Evolutionary conservation across 2,888 invertebrate genomes (phyloP).

Genomic region (Seira musarum): DNA sequence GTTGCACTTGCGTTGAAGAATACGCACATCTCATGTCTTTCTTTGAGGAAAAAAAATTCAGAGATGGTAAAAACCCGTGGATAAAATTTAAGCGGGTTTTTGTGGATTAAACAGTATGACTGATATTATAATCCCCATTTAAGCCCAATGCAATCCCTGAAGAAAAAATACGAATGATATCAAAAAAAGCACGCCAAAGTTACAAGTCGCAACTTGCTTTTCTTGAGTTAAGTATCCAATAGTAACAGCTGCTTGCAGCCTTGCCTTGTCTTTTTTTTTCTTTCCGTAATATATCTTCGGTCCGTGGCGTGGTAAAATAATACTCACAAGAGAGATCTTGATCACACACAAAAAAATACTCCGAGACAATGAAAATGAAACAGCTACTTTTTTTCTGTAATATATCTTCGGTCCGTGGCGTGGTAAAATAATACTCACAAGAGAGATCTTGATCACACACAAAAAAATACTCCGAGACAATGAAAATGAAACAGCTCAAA

Average conservation of each 20-base stretch:
- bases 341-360: too few relatives aligned
- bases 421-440: constrained; percentile 50
- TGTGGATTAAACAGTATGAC: too few relatives aligned
- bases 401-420: constrained; percentile 32
- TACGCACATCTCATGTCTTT: too few relatives aligned
- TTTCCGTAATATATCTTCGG: constrained; percentile 40
- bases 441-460: constrained; percentile 52
- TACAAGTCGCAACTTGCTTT: background rate
- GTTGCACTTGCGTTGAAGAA: too few relatives aligned
- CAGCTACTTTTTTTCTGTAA: too few relatives aligned
- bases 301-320: constrained; percentile 38
- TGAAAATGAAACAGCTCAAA: too few relatives aligned
- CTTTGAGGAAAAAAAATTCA: too few relatives aligned
- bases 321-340: constrained; percentile 52
- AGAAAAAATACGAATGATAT: constrained; percentile 10
- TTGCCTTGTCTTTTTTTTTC: constrained; percentile 14
- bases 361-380: too few relatives aligned
- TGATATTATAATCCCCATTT: background rate
- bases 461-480: too few relatives aligned
- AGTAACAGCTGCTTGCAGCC: constrained; percentile 38
- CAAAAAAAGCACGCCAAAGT: constrained; percentile 46
- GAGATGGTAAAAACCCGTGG: too few relatives aligned
- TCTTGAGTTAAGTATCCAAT: constrained; percentile 1
- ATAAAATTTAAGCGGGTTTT: too few relatives aligned
- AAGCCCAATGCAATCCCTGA: background rate